These are phyloP conservation scores for Therioaphis trifolii DNA, from an alignment of 2,888 invertebrate species.

Conservation along the genomic window DNA sequence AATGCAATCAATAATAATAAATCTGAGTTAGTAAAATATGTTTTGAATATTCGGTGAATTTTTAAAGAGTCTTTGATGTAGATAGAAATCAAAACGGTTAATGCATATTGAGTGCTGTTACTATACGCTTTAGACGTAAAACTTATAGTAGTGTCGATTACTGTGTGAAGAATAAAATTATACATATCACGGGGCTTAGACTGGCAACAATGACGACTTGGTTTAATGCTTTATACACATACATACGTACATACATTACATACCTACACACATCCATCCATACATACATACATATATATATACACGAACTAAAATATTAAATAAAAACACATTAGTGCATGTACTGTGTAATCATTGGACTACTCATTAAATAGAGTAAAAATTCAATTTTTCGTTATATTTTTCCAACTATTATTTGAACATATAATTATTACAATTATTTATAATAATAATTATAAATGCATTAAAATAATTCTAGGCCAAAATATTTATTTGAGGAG, in stretches of 20 bases:
- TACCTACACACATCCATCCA: not conserved
- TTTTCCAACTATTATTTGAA: not conserved
- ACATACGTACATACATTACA: not conserved
- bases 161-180: conserved; percentile 31
- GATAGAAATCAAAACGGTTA: too few species aligned
- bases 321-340: conserved; percentile 30
- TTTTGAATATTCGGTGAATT: too few species aligned
- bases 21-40: too few species aligned
- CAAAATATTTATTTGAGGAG: not conserved
- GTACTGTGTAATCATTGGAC: not conserved
- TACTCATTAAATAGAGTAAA: conserved; percentile 41
- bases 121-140: not conserved
- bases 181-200: not conserved
- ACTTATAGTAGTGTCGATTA: not conserved
- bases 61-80: too few species aligned
- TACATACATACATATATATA: not conserved
- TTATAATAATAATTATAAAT: conserved; percentile 20
- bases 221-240: not conserved
- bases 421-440: not conserved
- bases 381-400: conserved; percentile 24
- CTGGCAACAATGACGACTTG: conserved; percentile 1
- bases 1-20: too few species aligned
- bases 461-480: conserved; percentile 15
- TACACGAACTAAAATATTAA: not conserved
- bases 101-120: too few species aligned